phyloP scores from a whole-genome alignment of 2,113 vertebrate genomes.

The Copsychus sechellarum region DNA sequence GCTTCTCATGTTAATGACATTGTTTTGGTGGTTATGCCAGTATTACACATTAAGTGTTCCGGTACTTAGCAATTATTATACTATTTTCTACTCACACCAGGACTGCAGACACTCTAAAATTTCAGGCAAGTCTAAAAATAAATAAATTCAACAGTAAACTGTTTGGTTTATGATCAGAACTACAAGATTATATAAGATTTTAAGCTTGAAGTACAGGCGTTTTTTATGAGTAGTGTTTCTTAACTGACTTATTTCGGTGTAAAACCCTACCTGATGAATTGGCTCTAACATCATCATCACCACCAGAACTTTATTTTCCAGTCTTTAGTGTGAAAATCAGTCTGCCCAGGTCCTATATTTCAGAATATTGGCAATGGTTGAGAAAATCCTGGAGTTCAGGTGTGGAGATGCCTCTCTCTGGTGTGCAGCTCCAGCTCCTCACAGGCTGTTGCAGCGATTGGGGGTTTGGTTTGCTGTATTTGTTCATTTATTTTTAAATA shows the following conservation, averaged over 20 bases:
- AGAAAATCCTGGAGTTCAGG: neutral
- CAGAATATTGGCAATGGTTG: neutral
- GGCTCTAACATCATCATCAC: neutral
- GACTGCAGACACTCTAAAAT: neutral
- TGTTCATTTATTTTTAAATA: neutral
- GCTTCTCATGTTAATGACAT: constrained; percentile 8
- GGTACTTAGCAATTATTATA: constrained; percentile 5
- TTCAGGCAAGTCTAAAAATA: neutral
- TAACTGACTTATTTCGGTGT: neutral
- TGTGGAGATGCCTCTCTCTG: neutral
- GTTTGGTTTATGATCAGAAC: neutral
- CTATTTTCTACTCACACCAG: neutral
- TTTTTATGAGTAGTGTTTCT: neutral
- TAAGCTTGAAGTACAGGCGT: neutral
- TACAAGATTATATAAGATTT: neutral
- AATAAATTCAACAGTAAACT: neutral
- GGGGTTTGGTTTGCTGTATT: neutral
- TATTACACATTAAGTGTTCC: neutral
- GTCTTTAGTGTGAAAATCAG: neutral
- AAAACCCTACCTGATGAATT: neutral
- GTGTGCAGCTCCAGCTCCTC: neutral
- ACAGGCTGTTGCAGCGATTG: accelerated
- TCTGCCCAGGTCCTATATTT: neutral
- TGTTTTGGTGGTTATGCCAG: constrained; percentile 40
- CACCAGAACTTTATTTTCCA: neutral